These are phyloP conservation scores for Marmota monax DNA, from an alignment of 2,113 vertebrate genomes.

Conservation along the genomic window DNA sequence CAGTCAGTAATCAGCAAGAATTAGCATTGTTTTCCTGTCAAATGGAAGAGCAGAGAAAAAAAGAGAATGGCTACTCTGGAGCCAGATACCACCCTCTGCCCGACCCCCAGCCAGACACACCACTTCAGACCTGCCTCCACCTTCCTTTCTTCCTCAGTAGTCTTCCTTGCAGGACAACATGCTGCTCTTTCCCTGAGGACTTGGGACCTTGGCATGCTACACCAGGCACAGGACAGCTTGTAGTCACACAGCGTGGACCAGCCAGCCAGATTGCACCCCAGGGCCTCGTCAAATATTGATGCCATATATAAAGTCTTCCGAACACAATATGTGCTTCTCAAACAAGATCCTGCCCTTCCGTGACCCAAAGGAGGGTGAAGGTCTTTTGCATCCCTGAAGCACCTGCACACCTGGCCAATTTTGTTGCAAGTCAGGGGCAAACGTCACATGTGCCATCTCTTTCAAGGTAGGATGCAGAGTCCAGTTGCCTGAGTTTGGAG, in stretches of 20 bases:
- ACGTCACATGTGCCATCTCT: not conserved
- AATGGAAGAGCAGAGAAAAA: not conserved
- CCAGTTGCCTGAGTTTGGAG: not conserved
- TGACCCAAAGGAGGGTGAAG: not conserved
- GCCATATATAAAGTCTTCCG: conserved; percentile 9
- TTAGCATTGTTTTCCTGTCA: not conserved
- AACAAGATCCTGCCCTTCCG: not conserved
- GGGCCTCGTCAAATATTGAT: conserved; percentile 75
- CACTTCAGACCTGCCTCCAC: too few relatives aligned
- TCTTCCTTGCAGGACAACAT: not conserved
- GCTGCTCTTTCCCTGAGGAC: not conserved
- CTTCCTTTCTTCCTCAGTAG: too few relatives aligned
- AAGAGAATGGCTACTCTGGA: not conserved
- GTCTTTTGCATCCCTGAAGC: not conserved
- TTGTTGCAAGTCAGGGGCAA: not conserved
- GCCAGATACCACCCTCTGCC: not conserved
- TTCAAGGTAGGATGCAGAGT: not conserved
- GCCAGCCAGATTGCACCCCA: not conserved
- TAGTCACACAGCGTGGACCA: not conserved
- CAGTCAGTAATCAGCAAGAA: not conserved
- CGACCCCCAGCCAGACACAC: not conserved
- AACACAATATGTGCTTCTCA: conserved; percentile 55
- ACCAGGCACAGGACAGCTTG: not conserved
- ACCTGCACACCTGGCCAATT: not conserved
- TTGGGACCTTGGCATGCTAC: not conserved